These are phyloP conservation scores for Limnephilus rhombicus DNA, from an alignment of 2,888 invertebrate species.

Conservation along the genomic window DNA sequence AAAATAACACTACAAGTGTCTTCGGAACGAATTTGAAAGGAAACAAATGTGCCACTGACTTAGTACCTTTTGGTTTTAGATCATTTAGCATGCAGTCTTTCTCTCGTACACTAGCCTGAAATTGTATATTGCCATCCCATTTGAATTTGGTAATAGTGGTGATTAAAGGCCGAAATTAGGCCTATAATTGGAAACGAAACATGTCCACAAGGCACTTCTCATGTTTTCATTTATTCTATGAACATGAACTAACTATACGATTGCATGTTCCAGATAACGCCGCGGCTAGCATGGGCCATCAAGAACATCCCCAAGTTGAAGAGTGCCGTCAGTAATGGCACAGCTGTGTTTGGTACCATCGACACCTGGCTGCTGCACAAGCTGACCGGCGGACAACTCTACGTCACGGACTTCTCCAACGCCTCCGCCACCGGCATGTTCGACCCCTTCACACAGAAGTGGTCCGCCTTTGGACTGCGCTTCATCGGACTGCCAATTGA, in stretches of 20 bases:
- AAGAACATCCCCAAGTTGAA: slow-evolving; percentile 84
- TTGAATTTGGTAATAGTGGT: too few species aligned
- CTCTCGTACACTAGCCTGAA: too few species aligned
- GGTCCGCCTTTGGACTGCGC: slow-evolving; percentile 86
- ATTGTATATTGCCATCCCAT: too few species aligned
- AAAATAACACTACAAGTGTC: too few species aligned
- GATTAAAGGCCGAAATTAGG: too few species aligned
- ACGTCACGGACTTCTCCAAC: slow-evolving; percentile 93
- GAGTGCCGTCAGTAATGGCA: slow-evolving; percentile 79
- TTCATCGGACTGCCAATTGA: slow-evolving; percentile 85
- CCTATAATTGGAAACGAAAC: too few species aligned
- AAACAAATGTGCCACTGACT: too few species aligned
- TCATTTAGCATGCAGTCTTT: too few species aligned
- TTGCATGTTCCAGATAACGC: slow-evolving; percentile 80
- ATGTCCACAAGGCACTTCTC: too few species aligned
- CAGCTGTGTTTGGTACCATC: slow-evolving; percentile 90
- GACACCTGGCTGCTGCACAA: slow-evolving; percentile 96
- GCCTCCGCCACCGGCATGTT: slow-evolving; percentile 95
- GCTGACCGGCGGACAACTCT: slow-evolving; percentile 81
- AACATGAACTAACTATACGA: neutral
- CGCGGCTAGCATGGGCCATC: slow-evolving; percentile 88
- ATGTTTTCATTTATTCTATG: neutral
- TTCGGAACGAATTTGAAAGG: too few species aligned
- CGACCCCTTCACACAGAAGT: slow-evolving; percentile 93
- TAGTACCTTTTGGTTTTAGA: too few species aligned